phyloP scores from a whole-genome alignment of 2,113 vertebrate species.

The Alligator sinensis region DNA sequence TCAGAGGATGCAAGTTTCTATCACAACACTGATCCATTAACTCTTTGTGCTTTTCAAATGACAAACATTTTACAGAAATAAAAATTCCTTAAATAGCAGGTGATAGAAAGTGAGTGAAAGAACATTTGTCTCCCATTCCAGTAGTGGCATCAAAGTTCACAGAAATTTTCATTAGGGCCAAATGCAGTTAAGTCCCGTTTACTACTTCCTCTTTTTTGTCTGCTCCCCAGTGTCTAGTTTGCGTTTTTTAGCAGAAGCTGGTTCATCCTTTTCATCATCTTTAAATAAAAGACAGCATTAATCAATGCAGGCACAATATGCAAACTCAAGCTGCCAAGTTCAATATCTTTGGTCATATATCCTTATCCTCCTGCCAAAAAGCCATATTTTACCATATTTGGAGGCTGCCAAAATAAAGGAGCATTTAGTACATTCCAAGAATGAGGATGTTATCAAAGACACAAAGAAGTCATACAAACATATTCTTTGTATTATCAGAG shows the following conservation, averaged over 20 bases:
- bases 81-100: constrained; percentile 22
- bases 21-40: constrained; percentile 39
- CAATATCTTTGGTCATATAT: neutral
- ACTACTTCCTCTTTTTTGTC: constrained; percentile 87
- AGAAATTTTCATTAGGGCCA: constrained; percentile 5
- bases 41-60: constrained; percentile 60
- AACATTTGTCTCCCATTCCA: neutral
- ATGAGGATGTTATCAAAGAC: too few relatives aligned
- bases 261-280: constrained; percentile 87
- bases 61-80: constrained; percentile 66
- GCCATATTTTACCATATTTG: neutral
- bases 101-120: constrained; percentile 43
- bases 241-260: constrained; percentile 86
- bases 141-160: constrained; percentile 18
- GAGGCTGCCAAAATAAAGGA: neutral
- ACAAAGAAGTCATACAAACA: neutral
- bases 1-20: constrained; percentile 48
- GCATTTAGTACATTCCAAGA: neutral
- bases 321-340: neutral
- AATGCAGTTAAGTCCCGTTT: neutral
- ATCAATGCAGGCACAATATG: constrained; percentile 1
- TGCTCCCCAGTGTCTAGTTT: constrained; percentile 88
- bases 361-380: neutral
- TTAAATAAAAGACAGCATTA: constrained; percentile 71
- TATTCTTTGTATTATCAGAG: neutral